These are phyloP conservation scores for Stomatorhinus walkeri DNA, from an alignment of 2,797 vertebrate species.

Conservation along the genomic window DNA sequence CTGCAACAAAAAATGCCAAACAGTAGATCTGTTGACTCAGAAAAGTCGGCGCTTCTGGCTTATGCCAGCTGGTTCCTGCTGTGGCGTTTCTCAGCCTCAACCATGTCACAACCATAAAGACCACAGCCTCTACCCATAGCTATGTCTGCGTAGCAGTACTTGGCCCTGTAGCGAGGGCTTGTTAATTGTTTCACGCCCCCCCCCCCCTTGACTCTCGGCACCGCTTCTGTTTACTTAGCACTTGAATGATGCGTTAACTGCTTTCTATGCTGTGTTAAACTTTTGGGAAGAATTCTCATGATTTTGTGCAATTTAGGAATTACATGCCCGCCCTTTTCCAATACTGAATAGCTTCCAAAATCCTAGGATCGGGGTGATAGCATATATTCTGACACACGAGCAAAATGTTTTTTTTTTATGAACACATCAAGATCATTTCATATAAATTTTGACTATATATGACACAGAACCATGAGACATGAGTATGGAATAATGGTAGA, in stretches of 20 bases:
- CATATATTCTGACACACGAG: not conserved
- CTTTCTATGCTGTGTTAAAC: not conserved
- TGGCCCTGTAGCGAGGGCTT: not conserved
- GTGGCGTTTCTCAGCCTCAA: not conserved
- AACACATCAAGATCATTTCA: not conserved
- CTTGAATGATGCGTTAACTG: not conserved
- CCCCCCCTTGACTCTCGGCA: not conserved
- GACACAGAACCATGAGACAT: not conserved
- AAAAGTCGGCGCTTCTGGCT: not conserved
- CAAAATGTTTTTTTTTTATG: not conserved
- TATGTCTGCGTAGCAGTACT: not conserved
- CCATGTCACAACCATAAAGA: not conserved
- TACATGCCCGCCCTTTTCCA: not conserved
- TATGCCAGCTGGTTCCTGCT: not conserved
- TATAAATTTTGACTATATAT: not conserved
- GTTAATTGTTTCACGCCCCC: not conserved
- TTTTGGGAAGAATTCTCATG: not conserved
- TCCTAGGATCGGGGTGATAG: not conserved
- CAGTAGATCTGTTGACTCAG: not conserved
- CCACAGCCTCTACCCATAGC: not conserved
- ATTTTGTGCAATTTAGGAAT: not conserved
- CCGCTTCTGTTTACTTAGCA: not conserved
- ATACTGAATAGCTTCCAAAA: not conserved
- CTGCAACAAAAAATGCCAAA: slow-evolving; percentile 34
- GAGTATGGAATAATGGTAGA: not conserved